These are phyloP conservation scores for Megamerina dolium DNA, from an alignment of 2,888 invertebrate species.

Conservation along the genomic window DNA sequence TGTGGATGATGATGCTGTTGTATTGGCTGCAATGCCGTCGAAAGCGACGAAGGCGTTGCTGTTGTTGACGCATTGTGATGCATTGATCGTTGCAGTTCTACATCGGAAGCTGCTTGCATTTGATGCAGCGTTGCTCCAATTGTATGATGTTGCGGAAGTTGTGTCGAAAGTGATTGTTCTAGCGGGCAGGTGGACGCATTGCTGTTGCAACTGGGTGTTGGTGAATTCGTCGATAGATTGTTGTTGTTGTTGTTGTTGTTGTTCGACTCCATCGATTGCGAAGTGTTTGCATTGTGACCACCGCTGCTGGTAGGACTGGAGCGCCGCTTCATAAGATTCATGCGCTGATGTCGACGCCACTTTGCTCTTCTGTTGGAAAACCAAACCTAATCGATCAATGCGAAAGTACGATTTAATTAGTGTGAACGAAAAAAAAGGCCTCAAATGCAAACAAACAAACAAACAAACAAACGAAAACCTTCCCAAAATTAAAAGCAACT, in stretches of 20 bases:
- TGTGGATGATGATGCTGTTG: conserved; percentile 16
- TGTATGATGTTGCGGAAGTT: conserved; percentile 30
- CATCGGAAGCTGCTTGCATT: conserved; percentile 1
- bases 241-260: conserved; percentile 22
- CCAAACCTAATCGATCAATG: conserved; percentile 79
- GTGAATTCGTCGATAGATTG: conserved; percentile 20
- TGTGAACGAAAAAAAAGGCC: conserved; percentile 28
- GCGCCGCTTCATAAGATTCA: conserved; percentile 83
- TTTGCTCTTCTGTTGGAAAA: conserved; percentile 98
- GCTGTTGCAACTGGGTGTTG: conserved; percentile 37
- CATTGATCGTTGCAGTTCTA: conserved; percentile 4
- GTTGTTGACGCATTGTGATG: conserved; percentile 12
- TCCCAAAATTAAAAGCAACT: no score
- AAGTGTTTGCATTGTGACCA: no score
- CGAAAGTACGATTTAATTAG: conserved; percentile 49
- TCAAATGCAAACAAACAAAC: conserved; percentile 11
- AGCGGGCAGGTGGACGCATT: conserved; percentile 35
- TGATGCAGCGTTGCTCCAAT: conserved; percentile 10
- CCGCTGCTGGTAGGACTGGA: no score
- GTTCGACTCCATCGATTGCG: conserved; percentile 16
- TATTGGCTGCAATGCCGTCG: no score
- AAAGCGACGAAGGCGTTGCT: no score
- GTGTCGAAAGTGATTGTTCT: conserved; percentile 23
- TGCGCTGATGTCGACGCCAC: conserved; percentile 94
- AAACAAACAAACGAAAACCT: no score